Evolutionary conservation across 1,140 invertebrate genomes (phyloP).

Genomic region (Rhagoletis pomonella): DNA sequence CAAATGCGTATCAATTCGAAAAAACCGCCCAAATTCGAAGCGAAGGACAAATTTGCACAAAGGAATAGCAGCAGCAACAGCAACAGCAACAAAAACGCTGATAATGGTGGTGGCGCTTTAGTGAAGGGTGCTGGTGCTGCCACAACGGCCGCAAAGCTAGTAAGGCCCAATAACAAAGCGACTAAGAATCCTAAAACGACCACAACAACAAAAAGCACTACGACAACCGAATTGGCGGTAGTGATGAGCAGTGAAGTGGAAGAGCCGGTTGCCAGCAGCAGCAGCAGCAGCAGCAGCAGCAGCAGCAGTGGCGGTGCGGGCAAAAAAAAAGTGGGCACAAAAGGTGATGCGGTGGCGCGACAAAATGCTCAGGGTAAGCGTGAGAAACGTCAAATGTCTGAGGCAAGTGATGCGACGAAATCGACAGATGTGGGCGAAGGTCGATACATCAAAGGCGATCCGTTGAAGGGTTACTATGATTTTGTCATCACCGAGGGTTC

Average conservation of each 20-base stretch:
- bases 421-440: conserved; percentile 64
- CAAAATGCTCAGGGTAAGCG: conserved; percentile 61
- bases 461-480: conserved; percentile 86
- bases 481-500: conserved; percentile 89
- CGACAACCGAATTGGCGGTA: conserved; percentile 53
- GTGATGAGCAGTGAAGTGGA: conserved; percentile 19
- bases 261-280: conserved; percentile 55
- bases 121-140: neutral
- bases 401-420: conserved; percentile 35
- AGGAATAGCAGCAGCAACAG: conserved; percentile 44
- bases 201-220: conserved; percentile 56
- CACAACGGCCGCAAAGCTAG: conserved; percentile 27
- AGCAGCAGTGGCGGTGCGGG: conserved; percentile 21
- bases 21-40: conserved; percentile 63
- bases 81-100: neutral
- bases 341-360: conserved; percentile 56
- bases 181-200: conserved; percentile 57
- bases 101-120: neutral
- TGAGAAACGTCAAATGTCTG: conserved; percentile 61
- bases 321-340: conserved; percentile 6
- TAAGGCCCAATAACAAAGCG: conserved; percentile 44
- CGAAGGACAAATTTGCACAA: conserved; percentile 60
- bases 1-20: conserved; percentile 65
- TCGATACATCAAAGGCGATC: conserved; percentile 77
- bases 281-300: conserved; percentile 23